Base-by-base conservation (phyloP, 2,113 vertebrate genomes). In the Prochilodus magdalenae region DNA sequence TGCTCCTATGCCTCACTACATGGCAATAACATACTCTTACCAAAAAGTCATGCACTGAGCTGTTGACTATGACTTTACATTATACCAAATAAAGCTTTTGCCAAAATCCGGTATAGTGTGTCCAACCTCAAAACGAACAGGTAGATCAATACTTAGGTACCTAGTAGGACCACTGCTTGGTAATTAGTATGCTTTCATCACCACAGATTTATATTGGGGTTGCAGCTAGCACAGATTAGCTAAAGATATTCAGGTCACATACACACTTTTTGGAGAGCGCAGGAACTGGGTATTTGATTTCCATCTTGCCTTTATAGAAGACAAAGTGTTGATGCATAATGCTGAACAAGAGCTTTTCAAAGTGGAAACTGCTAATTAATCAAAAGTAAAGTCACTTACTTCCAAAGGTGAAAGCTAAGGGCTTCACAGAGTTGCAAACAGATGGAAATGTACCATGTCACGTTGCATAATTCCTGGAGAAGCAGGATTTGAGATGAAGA, bases 301-400 rank as follows among this genome's bases (percentile, higher is more conserved):
- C 47, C 16, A 75, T 78, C 40, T 75, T 27, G 51, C 47, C 69
- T 70, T 79, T 51, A 63, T 77, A 73, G 65, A 59, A 36, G 40
- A 70, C 60, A 27, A 24, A 67, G 13, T 66, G 76, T 76, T 76
- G 22, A 76, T 4, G 0, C 16, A 74, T 69, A 60, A 79, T 83
- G 80, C 76, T 81, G 78, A 83, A 59, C 63, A 51, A 22, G 40
- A 16, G 55, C 51, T 60, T 81, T 80, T 79, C 24, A 53, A 65
- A 71, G 4, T 27, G 55, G 71, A 83, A 80, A 63, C 72, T 79
- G 75, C 29, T 82, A 83, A 83, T 84, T 83, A 80, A 74, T 36
- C 72, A 8, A 77, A 83, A 53, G 47, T 55, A 30, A 24, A 55
- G 29, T 60, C 11, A 12, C 24, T 36, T 60, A 5, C 18, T n/a